phyloP scores from a whole-genome alignment of 2,888 invertebrate genomes.

The Hecatera dysodea region DNA sequence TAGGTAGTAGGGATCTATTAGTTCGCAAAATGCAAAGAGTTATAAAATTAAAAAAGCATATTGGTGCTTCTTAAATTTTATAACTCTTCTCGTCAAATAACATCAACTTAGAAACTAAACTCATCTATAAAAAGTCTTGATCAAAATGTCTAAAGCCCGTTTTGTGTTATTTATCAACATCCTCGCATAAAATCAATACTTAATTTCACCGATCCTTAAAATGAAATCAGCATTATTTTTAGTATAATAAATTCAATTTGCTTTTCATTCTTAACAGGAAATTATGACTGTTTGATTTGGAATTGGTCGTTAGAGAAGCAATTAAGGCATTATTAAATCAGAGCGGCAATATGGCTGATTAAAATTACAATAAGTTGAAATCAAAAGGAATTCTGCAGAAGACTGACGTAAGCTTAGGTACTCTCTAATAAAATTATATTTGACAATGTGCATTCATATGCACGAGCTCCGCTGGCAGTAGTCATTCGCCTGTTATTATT shows the following conservation, averaged over 20 bases:
- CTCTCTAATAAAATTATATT: no score
- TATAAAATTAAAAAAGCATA: no score
- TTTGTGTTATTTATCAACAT: constrained; percentile 20
- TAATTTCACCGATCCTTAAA: constrained; percentile 1
- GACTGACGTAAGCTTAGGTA: background rate
- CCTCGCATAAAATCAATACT: background rate
- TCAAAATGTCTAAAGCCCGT: background rate
- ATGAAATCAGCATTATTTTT: constrained; percentile 9
- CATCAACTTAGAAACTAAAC: background rate
- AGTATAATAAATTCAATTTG: background rate
- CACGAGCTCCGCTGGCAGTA: no score
- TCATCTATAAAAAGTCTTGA: background rate
- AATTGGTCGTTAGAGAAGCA: background rate
- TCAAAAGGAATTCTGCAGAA: background rate
- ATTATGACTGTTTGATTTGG: background rate
- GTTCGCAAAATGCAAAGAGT: background rate
- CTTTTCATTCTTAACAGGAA: background rate
- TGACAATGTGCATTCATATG: no score
- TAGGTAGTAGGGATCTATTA: background rate
- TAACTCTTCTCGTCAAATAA: background rate
- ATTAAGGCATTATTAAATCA: background rate
- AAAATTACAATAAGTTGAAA: background rate
- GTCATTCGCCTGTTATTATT: no score
- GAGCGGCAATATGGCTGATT: background rate
- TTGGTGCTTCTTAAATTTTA: no score